phyloP scores from a whole-genome alignment of 1,140 invertebrate species.

The Myzus persicae region DNA sequence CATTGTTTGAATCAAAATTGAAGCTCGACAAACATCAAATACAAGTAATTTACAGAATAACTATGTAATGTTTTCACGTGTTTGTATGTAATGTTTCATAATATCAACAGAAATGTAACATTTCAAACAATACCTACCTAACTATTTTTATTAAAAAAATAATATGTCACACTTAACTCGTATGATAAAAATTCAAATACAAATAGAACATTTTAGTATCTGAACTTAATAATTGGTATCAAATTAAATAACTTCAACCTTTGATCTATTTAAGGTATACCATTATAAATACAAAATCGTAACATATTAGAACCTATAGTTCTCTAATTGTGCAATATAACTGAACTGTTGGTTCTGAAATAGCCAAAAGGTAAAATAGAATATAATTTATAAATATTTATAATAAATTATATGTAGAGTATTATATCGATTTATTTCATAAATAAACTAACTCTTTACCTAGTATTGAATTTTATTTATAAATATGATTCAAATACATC shows the following conservation, averaged over 20 bases:
- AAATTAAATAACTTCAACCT: neutral
- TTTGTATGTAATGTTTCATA: neutral
- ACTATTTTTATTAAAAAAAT: neutral
- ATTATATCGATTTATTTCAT: neutral
- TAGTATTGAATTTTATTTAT: neutral
- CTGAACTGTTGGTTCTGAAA: neutral
- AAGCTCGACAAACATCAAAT: slow-evolving; percentile 38
- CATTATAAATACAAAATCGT: neutral
- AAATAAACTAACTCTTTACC: neutral
- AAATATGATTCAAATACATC: neutral
- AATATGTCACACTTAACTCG: neutral
- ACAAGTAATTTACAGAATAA: slow-evolving; percentile 15
- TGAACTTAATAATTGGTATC: neutral
- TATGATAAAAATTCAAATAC: neutral
- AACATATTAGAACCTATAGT: neutral
- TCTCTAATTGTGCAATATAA: neutral
- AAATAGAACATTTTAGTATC: neutral
- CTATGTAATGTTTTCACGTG: neutral
- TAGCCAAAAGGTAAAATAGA: neutral
- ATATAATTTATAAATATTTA: neutral
- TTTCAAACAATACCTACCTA: slow-evolving; percentile 9
- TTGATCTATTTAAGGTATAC: neutral
- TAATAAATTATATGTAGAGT: neutral
- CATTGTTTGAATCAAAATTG: slow-evolving; percentile 44
- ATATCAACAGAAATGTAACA: slow-evolving; percentile 33